Evolutionary conservation across 1,140 invertebrate species (phyloP).

Genomic region (Diorhabda sublineata): DNA sequence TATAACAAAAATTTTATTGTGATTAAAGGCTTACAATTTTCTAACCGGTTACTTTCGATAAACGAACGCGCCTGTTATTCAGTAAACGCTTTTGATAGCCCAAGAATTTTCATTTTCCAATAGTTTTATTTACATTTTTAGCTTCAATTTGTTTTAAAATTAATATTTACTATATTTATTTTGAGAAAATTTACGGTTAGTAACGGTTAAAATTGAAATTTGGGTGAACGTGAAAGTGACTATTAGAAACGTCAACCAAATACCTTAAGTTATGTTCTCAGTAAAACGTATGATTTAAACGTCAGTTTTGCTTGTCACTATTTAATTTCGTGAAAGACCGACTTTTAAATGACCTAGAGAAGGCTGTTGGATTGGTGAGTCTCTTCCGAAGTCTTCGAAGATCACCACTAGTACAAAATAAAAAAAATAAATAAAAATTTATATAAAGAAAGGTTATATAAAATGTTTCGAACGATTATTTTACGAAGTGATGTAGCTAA

Average conservation of each 20-base stretch:
- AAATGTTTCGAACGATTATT: conserved; percentile 63
- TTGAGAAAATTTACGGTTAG: too few relatives aligned
- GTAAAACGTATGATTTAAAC: not conserved
- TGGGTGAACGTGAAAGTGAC: too few relatives aligned
- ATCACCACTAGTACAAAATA: not conserved
- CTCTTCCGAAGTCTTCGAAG: conserved; percentile 26
- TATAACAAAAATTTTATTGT: too few relatives aligned
- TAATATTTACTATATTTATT: too few relatives aligned
- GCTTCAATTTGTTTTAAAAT: too few relatives aligned
- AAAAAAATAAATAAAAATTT: conserved; percentile 5
- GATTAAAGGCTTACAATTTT: too few relatives aligned
- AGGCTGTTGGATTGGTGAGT: conserved; percentile 31
- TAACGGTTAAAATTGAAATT: too few relatives aligned
- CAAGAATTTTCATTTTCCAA: too few relatives aligned
- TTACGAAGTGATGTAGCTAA: conserved; percentile 61
- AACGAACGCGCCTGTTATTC: too few relatives aligned
- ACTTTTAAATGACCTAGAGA: conserved; percentile 42
- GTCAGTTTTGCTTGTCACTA: conserved; percentile 1
- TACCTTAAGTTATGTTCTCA: not conserved
- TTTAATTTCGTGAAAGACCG: conserved; percentile 32
- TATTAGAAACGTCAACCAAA: not conserved
- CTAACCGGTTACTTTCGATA: too few relatives aligned
- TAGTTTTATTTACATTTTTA: too few relatives aligned
- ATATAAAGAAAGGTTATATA: conserved; percentile 19
- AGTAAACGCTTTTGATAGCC: too few relatives aligned